Evolutionary conservation across 1,140 invertebrate genomes (phyloP).

Genomic region (Zaprionus tsacasi): DNA sequence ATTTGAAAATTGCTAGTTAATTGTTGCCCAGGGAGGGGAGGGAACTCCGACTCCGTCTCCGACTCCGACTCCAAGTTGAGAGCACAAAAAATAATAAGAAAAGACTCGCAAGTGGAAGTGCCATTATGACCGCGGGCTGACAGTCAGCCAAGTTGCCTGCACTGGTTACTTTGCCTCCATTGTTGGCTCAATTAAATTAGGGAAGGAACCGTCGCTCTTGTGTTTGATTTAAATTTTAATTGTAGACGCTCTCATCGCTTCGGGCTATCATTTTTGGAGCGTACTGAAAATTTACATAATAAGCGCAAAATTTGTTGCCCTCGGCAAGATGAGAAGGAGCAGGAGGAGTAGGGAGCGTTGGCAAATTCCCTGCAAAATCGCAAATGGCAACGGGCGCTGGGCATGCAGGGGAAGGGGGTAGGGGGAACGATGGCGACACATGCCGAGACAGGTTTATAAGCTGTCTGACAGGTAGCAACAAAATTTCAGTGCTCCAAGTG

Average conservation of each 20-base stretch:
- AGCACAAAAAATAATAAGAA: constrained; percentile 25
- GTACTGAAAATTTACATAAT: constrained; percentile 72
- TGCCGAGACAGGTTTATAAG: constrained; percentile 68
- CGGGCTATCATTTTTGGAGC: constrained; percentile 67
- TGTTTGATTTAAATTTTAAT: constrained; percentile 82
- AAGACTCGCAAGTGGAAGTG: constrained; percentile 44
- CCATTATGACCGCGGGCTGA: constrained; percentile 56
- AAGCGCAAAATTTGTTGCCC: constrained; percentile 63
- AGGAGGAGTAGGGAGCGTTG: not conserved
- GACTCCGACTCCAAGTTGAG: constrained; percentile 8
- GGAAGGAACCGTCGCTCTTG: constrained; percentile 31
- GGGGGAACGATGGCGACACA: constrained; percentile 53
- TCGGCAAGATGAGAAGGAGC: not conserved
- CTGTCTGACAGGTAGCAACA: constrained; percentile 57
- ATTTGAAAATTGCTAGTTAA: constrained; percentile 82
- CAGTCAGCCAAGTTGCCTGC: constrained; percentile 44
- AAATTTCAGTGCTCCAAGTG: constrained; percentile 49
- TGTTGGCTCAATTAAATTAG: constrained; percentile 79
- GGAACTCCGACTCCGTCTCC: constrained; percentile 15
- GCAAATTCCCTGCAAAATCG: constrained; percentile 24
- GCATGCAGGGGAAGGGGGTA: not conserved
- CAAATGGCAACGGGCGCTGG: constrained; percentile 17
- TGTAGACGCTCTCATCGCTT: constrained; percentile 67
- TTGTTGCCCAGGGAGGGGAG: constrained; percentile 47
- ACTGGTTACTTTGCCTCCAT: constrained; percentile 38